phyloP scores from a whole-genome alignment of 2,113 vertebrate genomes.

The Plectropomus leopardus region DNA sequence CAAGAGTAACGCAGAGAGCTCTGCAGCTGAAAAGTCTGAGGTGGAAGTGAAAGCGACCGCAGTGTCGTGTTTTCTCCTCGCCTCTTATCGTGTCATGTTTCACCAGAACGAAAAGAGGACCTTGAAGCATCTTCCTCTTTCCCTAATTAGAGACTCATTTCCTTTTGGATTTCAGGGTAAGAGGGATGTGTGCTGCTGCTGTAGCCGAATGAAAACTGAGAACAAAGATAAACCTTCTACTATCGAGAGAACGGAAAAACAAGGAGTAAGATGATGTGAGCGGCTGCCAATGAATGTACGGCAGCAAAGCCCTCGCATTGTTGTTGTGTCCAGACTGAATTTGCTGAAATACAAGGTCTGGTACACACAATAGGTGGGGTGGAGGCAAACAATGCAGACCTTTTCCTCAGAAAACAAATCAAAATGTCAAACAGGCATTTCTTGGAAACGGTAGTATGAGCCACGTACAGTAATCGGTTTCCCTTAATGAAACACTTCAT shows the following conservation, averaged over 20 bases:
- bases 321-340: constrained; percentile 34
- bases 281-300: constrained; percentile 23
- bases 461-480: neutral
- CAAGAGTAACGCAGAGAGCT: neutral
- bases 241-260: neutral
- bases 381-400: constrained; percentile 45
- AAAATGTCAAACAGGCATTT: constrained; percentile 50
- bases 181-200: neutral
- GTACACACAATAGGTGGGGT: constrained; percentile 42
- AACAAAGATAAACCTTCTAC: constrained; percentile 26
- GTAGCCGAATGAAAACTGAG: constrained; percentile 38
- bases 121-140: constrained; percentile 68
- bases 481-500: constrained; percentile 39
- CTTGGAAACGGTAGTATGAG: constrained; percentile 21
- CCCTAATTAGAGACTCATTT: constrained; percentile 63
- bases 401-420: constrained; percentile 61
- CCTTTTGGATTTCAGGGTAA: constrained; percentile 41
- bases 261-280: constrained; percentile 29
- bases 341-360: constrained; percentile 42
- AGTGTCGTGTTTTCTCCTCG: neutral
- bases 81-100: constrained; percentile 37
- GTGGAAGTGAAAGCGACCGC: constrained; percentile 74
- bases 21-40: constrained; percentile 8
- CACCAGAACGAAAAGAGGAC: constrained; percentile 58
- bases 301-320: constrained; percentile 43